Percentiles rank a stretch among this genome's conserved stretches.
phyloP scores from a whole-genome alignment of 2,113 vertebrate species.

The Sander lucioperca region DNA sequence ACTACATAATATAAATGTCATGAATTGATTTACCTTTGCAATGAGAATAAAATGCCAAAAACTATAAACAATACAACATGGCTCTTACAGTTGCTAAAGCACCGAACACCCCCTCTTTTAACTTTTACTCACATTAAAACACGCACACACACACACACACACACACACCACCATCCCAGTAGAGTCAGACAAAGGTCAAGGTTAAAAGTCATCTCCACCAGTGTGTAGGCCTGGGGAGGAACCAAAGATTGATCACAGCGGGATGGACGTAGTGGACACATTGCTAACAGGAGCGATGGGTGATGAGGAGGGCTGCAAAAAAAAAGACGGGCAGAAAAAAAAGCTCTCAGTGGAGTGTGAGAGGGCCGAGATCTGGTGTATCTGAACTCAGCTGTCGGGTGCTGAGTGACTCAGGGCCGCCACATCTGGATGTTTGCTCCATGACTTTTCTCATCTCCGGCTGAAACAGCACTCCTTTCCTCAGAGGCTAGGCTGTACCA shows the following conservation, averaged over 20 bases:
- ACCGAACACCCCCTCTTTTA: not conserved
- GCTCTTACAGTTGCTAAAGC: not conserved
- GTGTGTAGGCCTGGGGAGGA: conserved; percentile 32
- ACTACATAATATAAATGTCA: too few relatives aligned
- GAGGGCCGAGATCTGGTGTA: conserved; percentile 3
- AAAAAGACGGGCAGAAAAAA: not conserved
- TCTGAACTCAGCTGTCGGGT: conserved; percentile 36
- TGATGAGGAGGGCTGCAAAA: not conserved
- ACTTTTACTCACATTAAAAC: conserved; percentile 7
- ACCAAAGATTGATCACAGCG: conserved; percentile 22
- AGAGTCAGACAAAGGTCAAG: conserved; percentile 45
- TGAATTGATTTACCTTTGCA: too few relatives aligned
- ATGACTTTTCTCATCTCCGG: not conserved
- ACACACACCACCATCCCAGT: not conserved
- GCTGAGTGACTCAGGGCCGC: conserved; percentile 28
- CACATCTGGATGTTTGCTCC: conserved; percentile 35
- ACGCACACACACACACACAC: not conserved
- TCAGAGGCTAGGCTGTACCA: not conserved
- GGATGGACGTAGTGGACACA: conserved; percentile 28
- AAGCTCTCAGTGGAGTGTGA: not conserved
- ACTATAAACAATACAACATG: too few relatives aligned
- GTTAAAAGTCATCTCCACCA: conserved; percentile 49
- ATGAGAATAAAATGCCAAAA: too few relatives aligned
- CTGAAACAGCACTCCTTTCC: not conserved
- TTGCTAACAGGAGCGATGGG: not conserved